These are phyloP conservation scores for Amniataba percoides DNA, from an alignment of 2,797 vertebrate species.

Conservation along the genomic window DNA sequence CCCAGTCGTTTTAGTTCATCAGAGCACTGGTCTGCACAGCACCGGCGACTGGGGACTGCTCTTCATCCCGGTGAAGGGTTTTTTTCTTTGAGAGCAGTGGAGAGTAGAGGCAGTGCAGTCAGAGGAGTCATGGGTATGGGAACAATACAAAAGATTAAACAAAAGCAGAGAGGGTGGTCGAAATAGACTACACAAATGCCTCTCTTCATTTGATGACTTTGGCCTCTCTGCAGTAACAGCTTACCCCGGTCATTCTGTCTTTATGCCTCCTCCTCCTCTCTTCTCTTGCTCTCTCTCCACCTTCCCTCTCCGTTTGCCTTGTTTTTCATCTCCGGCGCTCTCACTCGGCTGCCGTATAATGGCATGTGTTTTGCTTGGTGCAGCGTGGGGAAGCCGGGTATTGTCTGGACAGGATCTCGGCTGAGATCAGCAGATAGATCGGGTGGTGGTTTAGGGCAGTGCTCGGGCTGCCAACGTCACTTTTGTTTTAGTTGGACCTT, in stretches of 20 bases:
- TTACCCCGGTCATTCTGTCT: conserved; percentile 34
- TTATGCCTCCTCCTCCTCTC: conserved; percentile 12
- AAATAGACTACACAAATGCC: conserved; percentile 60
- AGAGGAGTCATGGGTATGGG: conserved; percentile 44
- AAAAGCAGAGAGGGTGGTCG: conserved; percentile 50
- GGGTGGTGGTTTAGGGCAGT: conserved; percentile 70
- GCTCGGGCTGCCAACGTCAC: conserved; percentile 72
- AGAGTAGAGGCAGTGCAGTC: conserved; percentile 55
- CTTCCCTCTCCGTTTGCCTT: conserved; percentile 52
- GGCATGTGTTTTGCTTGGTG: conserved; percentile 81
- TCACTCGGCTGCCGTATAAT: conserved; percentile 63
- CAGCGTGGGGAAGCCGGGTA: conserved; percentile 77
- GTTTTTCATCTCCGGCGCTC: conserved; percentile 62
- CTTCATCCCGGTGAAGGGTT: conserved; percentile 45
- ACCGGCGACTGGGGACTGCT: conserved; percentile 31
- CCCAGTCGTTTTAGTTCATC: conserved; percentile 58
- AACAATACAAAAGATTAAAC: conserved; percentile 64
- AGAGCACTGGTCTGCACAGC: conserved; percentile 54
- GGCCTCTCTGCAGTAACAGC: conserved; percentile 39
- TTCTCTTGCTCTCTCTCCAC: conserved; percentile 60
- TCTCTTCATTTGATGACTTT: conserved; percentile 60
- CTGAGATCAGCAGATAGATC: conserved; percentile 82
- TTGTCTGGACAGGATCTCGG: conserved; percentile 89
- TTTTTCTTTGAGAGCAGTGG: conserved; percentile 67
- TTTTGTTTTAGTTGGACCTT: conserved; percentile 85